A percentile compares a stretch with the other conserved stretches of the same genome.
Conservation (phyloP, 2,113 vertebrate species). For the Fulmarus glacialis region DNA sequence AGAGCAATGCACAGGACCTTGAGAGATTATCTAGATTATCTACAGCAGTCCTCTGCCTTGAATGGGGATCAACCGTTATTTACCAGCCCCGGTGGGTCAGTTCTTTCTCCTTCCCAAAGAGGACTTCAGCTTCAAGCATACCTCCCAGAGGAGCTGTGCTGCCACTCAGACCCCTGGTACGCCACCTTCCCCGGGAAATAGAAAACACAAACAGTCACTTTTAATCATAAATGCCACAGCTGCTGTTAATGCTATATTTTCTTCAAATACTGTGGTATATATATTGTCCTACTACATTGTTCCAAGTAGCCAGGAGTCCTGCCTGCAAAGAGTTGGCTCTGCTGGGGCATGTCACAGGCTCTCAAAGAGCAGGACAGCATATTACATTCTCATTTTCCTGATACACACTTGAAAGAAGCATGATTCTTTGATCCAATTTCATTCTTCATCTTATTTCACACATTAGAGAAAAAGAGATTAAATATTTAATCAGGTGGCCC, state of each 20-base stretch:
- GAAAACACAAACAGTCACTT: not conserved
- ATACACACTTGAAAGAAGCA: not conserved
- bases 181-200: not conserved
- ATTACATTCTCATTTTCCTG: not conserved
- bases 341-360: not conserved
- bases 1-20: not conserved
- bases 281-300: not conserved
- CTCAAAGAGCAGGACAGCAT: not conserved
- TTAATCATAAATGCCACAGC: not conserved
- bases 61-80: rapidly evolving
- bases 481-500: not conserved
- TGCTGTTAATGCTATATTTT: not conserved
- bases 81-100: not conserved
- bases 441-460: not conserved
- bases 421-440: not conserved
- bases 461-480: not conserved
- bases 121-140: not conserved
- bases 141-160: not conserved
- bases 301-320: not conserved
- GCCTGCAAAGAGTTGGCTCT: not conserved
- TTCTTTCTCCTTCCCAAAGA: not conserved
- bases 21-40: not conserved
- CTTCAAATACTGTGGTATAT: not conserved
- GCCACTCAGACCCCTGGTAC: not conserved
- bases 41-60: not conserved